phyloP scores from a whole-genome alignment of 2,113 vertebrate species.

The Synodontis membranacea region DNA sequence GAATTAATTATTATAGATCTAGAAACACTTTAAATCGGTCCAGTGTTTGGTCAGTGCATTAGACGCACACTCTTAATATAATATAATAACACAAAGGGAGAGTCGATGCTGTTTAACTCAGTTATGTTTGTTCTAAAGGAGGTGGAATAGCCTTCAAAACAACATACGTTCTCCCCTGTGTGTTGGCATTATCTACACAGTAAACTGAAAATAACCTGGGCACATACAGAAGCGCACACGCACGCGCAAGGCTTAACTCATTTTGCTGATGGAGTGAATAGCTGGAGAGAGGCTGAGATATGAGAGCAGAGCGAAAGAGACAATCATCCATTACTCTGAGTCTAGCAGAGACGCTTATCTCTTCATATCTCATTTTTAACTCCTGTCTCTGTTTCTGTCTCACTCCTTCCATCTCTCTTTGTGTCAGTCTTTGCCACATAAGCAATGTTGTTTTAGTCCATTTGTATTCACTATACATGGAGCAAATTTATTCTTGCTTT shows the following conservation, averaged over 20 bases:
- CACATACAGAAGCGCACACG: constrained; percentile 20
- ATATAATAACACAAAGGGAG: background rate
- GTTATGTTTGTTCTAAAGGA: constrained; percentile 5
- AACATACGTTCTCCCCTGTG: background rate
- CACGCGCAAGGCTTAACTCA: constrained; percentile 2
- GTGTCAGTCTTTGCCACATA: constrained; percentile 39
- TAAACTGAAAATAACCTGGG: constrained; percentile 51
- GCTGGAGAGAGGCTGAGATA: constrained; percentile 59
- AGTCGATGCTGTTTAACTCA: background rate
- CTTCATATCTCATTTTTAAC: constrained; percentile 31
- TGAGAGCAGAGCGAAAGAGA: constrained; percentile 66
- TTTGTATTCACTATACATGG: constrained; percentile 8
- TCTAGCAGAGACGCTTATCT: constrained; percentile 54
- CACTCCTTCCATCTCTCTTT: constrained; percentile 28
- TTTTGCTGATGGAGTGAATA: constrained; percentile 48
- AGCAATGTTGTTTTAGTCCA: constrained; percentile 21
- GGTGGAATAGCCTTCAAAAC: background rate
- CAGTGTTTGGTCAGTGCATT: background rate
- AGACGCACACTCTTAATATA: background rate
- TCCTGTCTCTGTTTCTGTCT: constrained; percentile 33
- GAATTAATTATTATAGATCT: constrained; percentile 11
- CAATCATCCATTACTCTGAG: constrained; percentile 68
- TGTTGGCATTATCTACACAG: background rate
- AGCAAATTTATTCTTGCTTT: constrained; percentile 50
- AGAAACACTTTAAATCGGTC: background rate